Evolutionary conservation across 2,888 invertebrate genomes (phyloP).

Genomic region (Acanthosoma haemorrhoidale): DNA sequence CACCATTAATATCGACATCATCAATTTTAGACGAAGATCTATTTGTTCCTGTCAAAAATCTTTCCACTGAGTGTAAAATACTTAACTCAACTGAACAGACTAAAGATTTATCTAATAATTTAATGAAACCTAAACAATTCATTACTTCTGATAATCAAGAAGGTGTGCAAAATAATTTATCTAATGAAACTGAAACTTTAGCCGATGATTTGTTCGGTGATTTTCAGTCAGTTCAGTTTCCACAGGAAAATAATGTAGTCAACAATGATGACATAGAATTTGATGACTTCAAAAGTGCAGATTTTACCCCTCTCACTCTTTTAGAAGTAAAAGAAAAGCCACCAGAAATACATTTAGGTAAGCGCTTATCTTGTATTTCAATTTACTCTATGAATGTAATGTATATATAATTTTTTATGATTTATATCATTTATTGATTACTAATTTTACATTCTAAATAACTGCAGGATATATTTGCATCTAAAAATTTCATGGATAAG

Average conservation of each 20-base stretch:
- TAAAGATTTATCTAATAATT: background rate
- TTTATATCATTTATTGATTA: too few species aligned
- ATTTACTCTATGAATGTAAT: too few species aligned
- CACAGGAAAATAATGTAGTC: background rate
- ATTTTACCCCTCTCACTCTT: slow-evolving; percentile 31
- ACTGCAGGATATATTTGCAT: too few species aligned
- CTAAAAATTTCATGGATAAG: too few species aligned
- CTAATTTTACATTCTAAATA: too few species aligned
- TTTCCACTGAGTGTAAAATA: background rate
- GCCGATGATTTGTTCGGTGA: slow-evolving; percentile 22
- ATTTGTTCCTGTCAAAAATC: background rate
- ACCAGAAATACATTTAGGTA: slow-evolving; percentile 15
- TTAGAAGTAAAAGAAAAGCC: slow-evolving; percentile 32
- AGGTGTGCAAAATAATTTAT: background rate
- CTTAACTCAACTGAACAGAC: background rate
- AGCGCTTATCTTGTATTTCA: background rate
- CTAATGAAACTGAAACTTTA: background rate
- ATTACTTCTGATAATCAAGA: background rate
- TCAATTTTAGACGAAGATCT: background rate
- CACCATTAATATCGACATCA: background rate
- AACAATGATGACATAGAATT: slow-evolving; percentile 47
- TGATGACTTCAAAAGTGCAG: slow-evolving; percentile 50
- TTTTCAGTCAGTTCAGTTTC: slow-evolving; percentile 18
- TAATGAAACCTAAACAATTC: background rate
- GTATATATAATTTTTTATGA: too few species aligned